Percentiles rank a stretch among this genome's conserved stretches.
These are phyloP conservation scores for Phyllostomus discolor DNA, from an alignment of 2,113 vertebrate species.

Conservation along the genomic window DNA sequence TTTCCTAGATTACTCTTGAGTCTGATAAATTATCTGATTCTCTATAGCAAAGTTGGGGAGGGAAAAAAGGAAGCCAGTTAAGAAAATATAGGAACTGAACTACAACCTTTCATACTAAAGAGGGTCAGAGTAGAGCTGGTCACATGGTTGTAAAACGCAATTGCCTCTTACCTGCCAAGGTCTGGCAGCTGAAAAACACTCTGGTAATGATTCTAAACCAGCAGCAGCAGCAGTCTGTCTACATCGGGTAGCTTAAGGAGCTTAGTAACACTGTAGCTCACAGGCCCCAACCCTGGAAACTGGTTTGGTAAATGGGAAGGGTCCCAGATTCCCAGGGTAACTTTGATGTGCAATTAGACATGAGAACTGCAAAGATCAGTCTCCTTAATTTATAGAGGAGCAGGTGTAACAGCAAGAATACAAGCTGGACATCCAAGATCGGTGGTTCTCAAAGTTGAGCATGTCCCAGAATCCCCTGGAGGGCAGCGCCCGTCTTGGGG, in stretches of 20 bases:
- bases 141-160: background rate
- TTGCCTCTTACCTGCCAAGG: background rate
- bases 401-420: background rate
- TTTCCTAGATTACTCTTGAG: background rate
- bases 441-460: background rate
- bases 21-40: constrained; percentile 12
- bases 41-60: background rate
- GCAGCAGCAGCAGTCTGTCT: background rate
- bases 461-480: background rate
- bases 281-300: background rate
- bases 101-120: background rate
- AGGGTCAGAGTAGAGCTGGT: background rate
- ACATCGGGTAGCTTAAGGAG: background rate
- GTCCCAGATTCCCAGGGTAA: background rate
- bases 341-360: background rate
- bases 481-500: background rate
- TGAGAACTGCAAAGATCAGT: background rate
- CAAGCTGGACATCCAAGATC: background rate
- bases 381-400: background rate
- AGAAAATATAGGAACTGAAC: background rate
- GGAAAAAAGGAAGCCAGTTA: background rate
- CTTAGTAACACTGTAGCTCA: background rate
- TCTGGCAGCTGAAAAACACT: background rate
- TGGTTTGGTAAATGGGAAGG: background rate
- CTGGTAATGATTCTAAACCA: background rate